Evolutionary conservation across 2,797 vertebrate genomes (phyloP), one percentile per base, ranked within the genome.

Genomic region (Pogoniulus pusillus): DNA sequence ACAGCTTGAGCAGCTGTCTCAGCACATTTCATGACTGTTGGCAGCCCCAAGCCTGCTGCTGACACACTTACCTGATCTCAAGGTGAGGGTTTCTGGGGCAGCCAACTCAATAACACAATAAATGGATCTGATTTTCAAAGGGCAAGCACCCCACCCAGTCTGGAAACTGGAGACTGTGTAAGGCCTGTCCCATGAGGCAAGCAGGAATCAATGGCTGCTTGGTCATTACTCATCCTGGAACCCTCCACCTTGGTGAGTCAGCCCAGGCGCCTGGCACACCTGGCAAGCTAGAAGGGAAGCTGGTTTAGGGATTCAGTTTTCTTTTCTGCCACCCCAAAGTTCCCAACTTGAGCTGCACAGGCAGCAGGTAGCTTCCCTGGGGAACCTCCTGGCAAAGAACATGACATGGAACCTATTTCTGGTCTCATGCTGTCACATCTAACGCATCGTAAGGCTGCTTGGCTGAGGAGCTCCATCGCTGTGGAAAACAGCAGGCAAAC

Each of bases 161-260:
- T 95, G 89, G 87, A 93, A 91, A 78, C 79, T 15, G 53, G 58
- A 89, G 85, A 57, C 94, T 81, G 54, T 59, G 10, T 76, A 92
- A 89, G 87, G 78, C n/a, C 10, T 17, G 30, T 59, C 68, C 78
- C 60, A 93, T 73, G 58, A 94, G 89, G 85, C 58, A 85, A 63
- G 49, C 74, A 95, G 77, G 87, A 96, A 95, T 93, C 87, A 85
- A 87, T 95, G 85, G 64, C 82, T 84, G 43, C 39, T 79, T 4
- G 10, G 77, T 85, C 60, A 71, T 95, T 92, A 95, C 82, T 87
- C 93, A 86, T 68, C 68, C 80, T 82, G 77, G 77, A 92, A 94
- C 43, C 73, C 71, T 91, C 82, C 1, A 0, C 92, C 89, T 92
- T 6, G 24, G 49, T 95, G 92, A 95, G 74, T 93, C 91, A 95